phyloP scores from a whole-genome alignment of 30 jellyfish, hydroid and myxozoan genomes.

The Nemopilema nomurai region DNA sequence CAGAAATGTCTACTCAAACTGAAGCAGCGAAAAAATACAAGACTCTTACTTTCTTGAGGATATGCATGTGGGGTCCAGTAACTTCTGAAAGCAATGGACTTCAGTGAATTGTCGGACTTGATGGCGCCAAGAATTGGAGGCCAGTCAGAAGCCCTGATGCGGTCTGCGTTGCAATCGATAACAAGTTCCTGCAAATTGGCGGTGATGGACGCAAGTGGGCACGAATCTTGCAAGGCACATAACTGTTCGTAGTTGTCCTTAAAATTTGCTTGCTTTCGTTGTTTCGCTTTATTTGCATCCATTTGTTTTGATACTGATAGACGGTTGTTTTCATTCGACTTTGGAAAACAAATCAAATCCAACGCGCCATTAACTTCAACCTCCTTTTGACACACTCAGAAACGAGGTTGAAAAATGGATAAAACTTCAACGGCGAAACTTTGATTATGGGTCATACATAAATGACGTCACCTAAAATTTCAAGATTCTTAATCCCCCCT shows the following conservation, averaged over 20 bases:
- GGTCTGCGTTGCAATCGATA: slow-evolving; percentile 84
- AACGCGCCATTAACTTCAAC: not conserved
- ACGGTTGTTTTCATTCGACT: not conserved
- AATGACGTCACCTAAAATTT: no score
- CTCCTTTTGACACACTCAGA: not conserved
- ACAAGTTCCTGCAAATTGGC: slow-evolving; percentile 72
- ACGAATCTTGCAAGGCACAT: slow-evolving; percentile 61
- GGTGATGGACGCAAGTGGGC: slow-evolving; percentile 68
- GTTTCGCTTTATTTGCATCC: slow-evolving; percentile 1
- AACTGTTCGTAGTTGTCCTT: slow-evolving; percentile 52
- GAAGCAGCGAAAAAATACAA: no score
- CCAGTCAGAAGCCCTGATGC: slow-evolving; percentile 82
- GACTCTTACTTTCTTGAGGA: slow-evolving; percentile 18
- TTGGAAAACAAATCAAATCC: not conserved
- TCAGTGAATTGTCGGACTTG: slow-evolving; percentile 50
- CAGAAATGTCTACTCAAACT: no score
- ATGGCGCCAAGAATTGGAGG: slow-evolving; percentile 70
- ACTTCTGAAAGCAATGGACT: slow-evolving; percentile 72
- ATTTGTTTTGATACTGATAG: no score
- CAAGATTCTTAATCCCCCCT: not conserved
- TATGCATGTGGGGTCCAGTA: slow-evolving; percentile 65
- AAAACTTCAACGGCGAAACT: no score
- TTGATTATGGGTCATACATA: no score
- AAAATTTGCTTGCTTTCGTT: slow-evolving; percentile 16
- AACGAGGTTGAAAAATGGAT: not conserved